A percentile compares a stretch with the other conserved stretches of the same genome.
These are phyloP conservation scores for Borostomias antarcticus DNA, from an alignment of 2,797 vertebrate species.

Conservation along the genomic window DNA sequence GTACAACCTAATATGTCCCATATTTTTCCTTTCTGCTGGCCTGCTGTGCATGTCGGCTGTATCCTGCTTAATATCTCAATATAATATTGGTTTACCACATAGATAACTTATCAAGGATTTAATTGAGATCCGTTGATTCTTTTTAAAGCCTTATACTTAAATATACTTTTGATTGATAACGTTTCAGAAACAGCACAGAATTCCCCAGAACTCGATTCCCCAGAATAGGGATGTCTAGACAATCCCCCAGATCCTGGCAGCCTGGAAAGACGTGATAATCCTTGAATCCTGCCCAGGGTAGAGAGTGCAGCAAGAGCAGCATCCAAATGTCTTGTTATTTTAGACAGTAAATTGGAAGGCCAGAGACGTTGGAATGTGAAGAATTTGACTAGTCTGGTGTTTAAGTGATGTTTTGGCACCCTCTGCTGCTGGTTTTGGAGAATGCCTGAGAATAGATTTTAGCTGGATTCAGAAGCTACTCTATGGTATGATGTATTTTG, in stretches of 20 bases:
- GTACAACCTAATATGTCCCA: too few species aligned
- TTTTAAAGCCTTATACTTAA: too few species aligned
- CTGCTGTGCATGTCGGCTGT: too few species aligned
- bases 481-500: too few species aligned
- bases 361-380: slow-evolving; percentile 21
- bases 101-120: too few species aligned
- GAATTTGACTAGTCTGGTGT: slow-evolving; percentile 14
- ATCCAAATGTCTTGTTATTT: slow-evolving; percentile 32
- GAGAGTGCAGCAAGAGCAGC: slow-evolving; percentile 5
- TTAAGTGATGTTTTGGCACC: slow-evolving; percentile 67
- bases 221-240: slow-evolving; percentile 42
- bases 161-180: slow-evolving; percentile 18
- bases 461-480: background rate
- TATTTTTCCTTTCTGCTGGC: too few species aligned
- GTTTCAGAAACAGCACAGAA: slow-evolving; percentile 29
- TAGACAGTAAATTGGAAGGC: slow-evolving; percentile 26
- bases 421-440: slow-evolving; percentile 69
- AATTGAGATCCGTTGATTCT: too few species aligned
- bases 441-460: slow-evolving; percentile 39
- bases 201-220: too few species aligned
- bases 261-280: slow-evolving; percentile 30
- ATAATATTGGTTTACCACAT: too few species aligned
- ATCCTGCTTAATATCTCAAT: too few species aligned
- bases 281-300: slow-evolving; percentile 30
- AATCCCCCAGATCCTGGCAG: slow-evolving; percentile 18